These are phyloP conservation scores for Archilochus colubris DNA, from an alignment of 2,113 vertebrate genomes.

Conservation along the genomic window DNA sequence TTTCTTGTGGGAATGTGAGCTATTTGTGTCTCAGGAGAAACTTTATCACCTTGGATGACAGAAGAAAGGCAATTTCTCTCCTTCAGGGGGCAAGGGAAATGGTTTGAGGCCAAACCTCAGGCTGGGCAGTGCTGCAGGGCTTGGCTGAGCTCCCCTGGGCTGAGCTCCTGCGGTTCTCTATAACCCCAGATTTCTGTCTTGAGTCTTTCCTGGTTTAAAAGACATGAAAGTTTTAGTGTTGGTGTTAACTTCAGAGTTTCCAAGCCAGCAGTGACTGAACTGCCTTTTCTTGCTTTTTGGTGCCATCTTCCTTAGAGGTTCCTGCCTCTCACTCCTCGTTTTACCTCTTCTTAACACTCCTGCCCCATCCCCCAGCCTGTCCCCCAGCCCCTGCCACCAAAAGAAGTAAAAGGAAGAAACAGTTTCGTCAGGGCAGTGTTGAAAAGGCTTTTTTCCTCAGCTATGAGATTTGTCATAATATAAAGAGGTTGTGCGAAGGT, in stretches of 20 bases:
- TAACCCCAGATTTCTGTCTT: not conserved
- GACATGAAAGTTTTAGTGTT: not conserved
- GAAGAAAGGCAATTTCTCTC: not conserved
- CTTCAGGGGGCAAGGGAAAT: not conserved
- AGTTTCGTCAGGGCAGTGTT: accelerated
- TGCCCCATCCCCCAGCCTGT: not conserved
- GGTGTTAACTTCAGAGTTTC: not conserved
- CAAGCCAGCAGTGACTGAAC: not conserved
- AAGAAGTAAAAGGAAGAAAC: not conserved
- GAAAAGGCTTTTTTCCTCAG: not conserved
- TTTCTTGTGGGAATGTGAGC: not conserved
- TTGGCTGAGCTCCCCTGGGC: not conserved
- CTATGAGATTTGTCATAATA: not conserved
- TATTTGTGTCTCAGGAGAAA: not conserved
- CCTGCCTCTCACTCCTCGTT: not conserved
- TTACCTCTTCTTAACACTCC: accelerated
- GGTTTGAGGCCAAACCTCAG: not conserved
- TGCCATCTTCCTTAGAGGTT: not conserved
- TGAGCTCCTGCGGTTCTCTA: not conserved
- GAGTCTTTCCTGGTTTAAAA: not conserved
- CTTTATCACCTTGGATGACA: not conserved
- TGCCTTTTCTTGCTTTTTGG: not conserved
- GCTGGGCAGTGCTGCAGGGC: no score
- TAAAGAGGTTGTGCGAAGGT: slow-evolving; percentile 11
- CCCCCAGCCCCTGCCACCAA: accelerated